Evolutionary conservation across 2,888 invertebrate species (phyloP), one percentile per base, ranked within the genome.

Genomic region (Nemotelus pantherinus): DNA sequence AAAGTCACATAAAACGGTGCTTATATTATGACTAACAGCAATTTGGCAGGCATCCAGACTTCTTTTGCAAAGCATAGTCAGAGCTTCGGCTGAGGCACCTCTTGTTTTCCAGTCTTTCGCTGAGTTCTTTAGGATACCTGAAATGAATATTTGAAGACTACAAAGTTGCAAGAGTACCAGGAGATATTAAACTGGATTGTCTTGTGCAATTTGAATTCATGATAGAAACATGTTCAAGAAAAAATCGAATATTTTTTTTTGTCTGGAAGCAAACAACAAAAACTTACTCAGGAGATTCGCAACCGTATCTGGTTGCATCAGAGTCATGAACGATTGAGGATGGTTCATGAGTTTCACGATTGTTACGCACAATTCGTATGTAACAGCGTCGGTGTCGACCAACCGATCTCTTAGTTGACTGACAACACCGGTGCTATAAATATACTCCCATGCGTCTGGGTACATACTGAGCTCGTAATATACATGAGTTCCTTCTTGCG

Each of bases 281-380:
- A 25, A 65, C 60, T 67, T 77, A 80, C 78, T 68, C 48, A 77
- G 10, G 2, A 80, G 57, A 4, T 57, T 47, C 6, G 70, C 44
- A 9, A 67, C 68, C 10, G 70, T 71, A 77, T 78, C 64, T 1
- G 64, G 47, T 39, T 77, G 50, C 50, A 77, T 57, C 44, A 80
- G 79, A n/a, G 58, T 48, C 10, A 53, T 5, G 70, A 76, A 80
- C 2, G 80, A 70, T 10, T 79, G 70, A 0, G 82, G 72, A 74
- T 82, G 75, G 5, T 81, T 82, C 43, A 83, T 80, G 80, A 85
- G 79, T 3, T 85, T 83, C 76, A 81, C 83, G 3, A 85, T 79
- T 0, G 85, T 85, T 83, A 85, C 78, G 39, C 84, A 84, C 0
- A 76, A n/a, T 44, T 76, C 76, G 25, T 76, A 65, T 1, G 64